Evolutionary conservation across 2,888 invertebrate genomes (phyloP).

Genomic region (Orchesellides sinensis): DNA sequence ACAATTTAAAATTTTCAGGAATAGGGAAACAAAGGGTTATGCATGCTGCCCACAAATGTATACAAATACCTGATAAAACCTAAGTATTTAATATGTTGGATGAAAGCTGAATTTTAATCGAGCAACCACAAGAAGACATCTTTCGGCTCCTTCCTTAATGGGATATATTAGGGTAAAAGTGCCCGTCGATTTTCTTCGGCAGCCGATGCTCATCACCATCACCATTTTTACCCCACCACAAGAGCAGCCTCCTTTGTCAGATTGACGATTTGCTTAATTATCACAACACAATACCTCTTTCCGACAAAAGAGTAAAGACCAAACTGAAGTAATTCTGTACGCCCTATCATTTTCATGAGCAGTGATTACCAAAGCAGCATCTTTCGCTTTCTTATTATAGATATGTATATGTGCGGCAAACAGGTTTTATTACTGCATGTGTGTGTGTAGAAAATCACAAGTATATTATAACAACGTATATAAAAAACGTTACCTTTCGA

Average conservation of each 20-base stretch:
- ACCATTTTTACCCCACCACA: conserved; percentile 22
- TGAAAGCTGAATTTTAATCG: conserved; percentile 25
- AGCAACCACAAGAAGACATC: conserved; percentile 29
- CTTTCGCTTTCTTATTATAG: not conserved
- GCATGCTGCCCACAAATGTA: too few species aligned
- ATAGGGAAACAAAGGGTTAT: too few species aligned
- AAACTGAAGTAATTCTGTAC: conserved; percentile 27
- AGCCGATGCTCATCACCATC: conserved; percentile 30
- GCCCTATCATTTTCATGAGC: conserved; percentile 31
- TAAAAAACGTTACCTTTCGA: not conserved
- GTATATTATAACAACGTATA: not conserved
- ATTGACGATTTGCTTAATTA: conserved; percentile 52
- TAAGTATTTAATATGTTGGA: too few species aligned
- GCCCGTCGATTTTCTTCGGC: conserved; percentile 39
- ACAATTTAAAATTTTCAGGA: too few species aligned
- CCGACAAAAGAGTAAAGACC: conserved; percentile 49
- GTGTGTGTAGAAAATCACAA: not conserved
- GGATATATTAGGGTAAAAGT: conserved; percentile 35
- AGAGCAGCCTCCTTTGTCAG: conserved; percentile 36
- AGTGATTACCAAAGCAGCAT: conserved; percentile 19
- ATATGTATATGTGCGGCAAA: not conserved
- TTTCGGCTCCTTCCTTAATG: conserved; percentile 23
- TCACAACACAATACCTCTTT: conserved; percentile 33
- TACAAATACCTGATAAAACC: not conserved
- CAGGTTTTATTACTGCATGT: conserved; percentile 12